Conservation (phyloP, 2,888 invertebrate species). For the Eupsilia transversa region DNA sequence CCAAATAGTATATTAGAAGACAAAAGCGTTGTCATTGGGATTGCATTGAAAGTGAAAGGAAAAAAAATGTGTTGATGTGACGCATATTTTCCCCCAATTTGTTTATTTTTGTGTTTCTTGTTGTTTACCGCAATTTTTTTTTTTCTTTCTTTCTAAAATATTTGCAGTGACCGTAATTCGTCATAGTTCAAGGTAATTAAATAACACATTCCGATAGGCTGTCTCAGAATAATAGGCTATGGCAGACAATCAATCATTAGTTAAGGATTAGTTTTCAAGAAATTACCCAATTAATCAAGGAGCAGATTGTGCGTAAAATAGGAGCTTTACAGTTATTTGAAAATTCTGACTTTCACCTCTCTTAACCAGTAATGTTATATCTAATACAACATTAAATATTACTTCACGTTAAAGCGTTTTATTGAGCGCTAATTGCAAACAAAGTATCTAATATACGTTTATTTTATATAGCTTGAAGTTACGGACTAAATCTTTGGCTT, state of each 20-base stretch:
- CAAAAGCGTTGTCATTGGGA: neutral
- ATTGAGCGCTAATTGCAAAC: slow-evolving; percentile 69
- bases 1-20: neutral
- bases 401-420: slow-evolving; percentile 65
- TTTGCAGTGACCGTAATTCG: neutral
- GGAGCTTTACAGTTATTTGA: neutral
- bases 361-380: slow-evolving; percentile 50
- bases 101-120: no score
- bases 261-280: neutral
- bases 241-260: neutral
- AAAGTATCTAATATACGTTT: slow-evolving; percentile 42
- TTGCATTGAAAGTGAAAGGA: neutral
- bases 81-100: no score
- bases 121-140: no score
- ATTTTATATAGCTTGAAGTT: slow-evolving; percentile 23
- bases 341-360: slow-evolving; percentile 47
- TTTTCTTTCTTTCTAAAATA: no score
- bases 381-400: slow-evolving; percentile 61
- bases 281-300: neutral
- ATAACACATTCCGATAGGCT: neutral
- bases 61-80: no score
- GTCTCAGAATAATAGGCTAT: neutral
- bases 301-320: neutral
- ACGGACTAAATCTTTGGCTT: slow-evolving; percentile 40
- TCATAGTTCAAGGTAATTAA: neutral